phyloP scores from a whole-genome alignment of 2,888 invertebrate genomes.

The Polydrusus tereticollis region DNA sequence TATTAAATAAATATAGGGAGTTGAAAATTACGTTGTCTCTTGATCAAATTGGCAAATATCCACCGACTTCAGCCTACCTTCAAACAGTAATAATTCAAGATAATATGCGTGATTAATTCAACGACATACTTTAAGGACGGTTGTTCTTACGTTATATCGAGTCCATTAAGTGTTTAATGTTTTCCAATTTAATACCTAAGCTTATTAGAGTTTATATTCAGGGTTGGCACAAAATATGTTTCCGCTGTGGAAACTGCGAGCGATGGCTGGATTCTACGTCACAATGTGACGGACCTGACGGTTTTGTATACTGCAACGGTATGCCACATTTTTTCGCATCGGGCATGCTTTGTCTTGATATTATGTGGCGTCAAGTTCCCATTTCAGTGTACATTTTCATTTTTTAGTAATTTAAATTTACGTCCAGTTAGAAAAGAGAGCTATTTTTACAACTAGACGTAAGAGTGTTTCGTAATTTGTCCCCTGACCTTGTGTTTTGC shows the following conservation, averaged over 20 bases:
- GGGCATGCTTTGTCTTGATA: slow-evolving; percentile 42
- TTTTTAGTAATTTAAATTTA: neutral
- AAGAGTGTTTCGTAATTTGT: neutral
- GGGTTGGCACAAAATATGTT: slow-evolving; percentile 92
- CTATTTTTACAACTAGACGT: neutral
- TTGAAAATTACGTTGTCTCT: too few species aligned
- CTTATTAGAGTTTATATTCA: slow-evolving; percentile 63
- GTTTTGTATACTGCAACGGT: slow-evolving; percentile 94
- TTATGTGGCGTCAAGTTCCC: slow-evolving; percentile 22
- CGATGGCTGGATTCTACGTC: slow-evolving; percentile 88
- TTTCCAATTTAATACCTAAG: neutral
- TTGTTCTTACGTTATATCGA: too few species aligned
- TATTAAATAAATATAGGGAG: too few species aligned
- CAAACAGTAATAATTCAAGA: too few species aligned
- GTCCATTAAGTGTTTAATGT: neutral
- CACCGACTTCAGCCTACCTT: too few species aligned
- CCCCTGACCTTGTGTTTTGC: neutral
- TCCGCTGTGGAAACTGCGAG: slow-evolving; percentile 88
- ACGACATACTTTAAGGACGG: too few species aligned
- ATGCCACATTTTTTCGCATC: slow-evolving; percentile 59
- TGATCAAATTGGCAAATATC: too few species aligned
- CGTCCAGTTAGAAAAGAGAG: neutral
- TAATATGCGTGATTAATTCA: too few species aligned
- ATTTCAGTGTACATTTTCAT: neutral
- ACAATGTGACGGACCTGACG: slow-evolving; percentile 94